phyloP scores from a whole-genome alignment of 2,797 vertebrate genomes.

The Crypturellus tataupa region DNA sequence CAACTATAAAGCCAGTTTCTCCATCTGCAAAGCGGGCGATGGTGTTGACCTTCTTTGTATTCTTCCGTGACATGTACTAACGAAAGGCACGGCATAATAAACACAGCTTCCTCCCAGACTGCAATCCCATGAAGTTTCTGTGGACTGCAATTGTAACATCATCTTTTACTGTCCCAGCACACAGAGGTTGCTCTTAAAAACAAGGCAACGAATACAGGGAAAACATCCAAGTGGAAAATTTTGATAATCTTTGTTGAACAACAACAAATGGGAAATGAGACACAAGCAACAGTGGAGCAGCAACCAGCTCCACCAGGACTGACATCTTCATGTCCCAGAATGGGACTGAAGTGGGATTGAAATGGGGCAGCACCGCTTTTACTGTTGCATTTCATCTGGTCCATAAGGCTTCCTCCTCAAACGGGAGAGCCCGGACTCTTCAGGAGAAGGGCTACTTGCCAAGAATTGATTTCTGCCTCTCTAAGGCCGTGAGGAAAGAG shows the following conservation, averaged over 20 bases:
- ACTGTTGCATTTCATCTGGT: neutral
- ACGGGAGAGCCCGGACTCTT: accelerated
- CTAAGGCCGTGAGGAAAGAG: neutral
- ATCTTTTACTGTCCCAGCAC: neutral
- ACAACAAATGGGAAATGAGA: neutral
- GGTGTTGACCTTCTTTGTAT: conserved; percentile 52
- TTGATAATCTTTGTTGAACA: neutral
- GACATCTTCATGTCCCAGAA: neutral
- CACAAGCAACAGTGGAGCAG: accelerated
- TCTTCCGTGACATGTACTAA: conserved; percentile 35
- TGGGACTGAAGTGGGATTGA: neutral
- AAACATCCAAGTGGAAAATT: neutral
- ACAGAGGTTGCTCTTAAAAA: neutral
- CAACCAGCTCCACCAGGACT: neutral
- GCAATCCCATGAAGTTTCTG: neutral
- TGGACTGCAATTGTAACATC: neutral
- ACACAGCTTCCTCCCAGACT: neutral
- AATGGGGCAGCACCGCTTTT: neutral
- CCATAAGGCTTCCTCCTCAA: neutral
- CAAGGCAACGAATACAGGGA: neutral
- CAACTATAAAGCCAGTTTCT: conserved; percentile 48
- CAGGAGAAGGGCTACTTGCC: neutral
- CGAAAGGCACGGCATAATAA: conserved; percentile 38
- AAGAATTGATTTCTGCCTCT: neutral
- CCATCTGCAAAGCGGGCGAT: conserved; percentile 50